Conservation (phyloP, 2,113 vertebrate genomes). For the Okapia johnstoni region DNA sequence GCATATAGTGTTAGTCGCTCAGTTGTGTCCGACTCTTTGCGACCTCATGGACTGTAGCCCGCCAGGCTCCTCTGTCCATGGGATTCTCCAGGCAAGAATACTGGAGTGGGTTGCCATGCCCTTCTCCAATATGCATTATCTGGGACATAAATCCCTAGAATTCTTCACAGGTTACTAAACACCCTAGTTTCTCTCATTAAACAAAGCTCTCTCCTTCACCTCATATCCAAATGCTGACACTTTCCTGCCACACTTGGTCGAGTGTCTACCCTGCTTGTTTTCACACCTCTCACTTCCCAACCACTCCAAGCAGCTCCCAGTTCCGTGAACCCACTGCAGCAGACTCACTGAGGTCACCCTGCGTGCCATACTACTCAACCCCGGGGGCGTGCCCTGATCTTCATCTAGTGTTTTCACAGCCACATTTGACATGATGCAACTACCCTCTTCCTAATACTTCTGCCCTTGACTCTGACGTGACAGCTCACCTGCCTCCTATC, state of each 20-base stretch:
- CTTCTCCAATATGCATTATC: background rate
- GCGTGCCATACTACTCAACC: background rate
- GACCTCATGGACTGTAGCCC: background rate
- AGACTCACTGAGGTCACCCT: background rate
- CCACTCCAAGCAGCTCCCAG: background rate
- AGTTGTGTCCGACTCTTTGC: background rate
- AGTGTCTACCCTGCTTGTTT: background rate
- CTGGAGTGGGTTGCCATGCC: background rate
- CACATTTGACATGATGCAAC: background rate
- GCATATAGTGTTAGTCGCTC: accelerated
- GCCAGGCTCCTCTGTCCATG: background rate
- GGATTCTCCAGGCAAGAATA: background rate
- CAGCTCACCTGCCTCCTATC: background rate
- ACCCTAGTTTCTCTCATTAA: background rate
- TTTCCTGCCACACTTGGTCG: background rate
- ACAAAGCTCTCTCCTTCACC: background rate
- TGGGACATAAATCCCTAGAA: background rate
- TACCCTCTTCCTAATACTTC: too few species aligned
- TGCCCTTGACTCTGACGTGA: too few species aligned
- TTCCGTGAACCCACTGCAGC: background rate
- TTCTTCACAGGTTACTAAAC: background rate
- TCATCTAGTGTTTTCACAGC: background rate
- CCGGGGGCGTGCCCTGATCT: background rate
- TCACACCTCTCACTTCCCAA: background rate
- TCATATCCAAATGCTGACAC: background rate